Conservation (phyloP, 1,140 invertebrate species). For the Helicoverpa zea region DNA sequence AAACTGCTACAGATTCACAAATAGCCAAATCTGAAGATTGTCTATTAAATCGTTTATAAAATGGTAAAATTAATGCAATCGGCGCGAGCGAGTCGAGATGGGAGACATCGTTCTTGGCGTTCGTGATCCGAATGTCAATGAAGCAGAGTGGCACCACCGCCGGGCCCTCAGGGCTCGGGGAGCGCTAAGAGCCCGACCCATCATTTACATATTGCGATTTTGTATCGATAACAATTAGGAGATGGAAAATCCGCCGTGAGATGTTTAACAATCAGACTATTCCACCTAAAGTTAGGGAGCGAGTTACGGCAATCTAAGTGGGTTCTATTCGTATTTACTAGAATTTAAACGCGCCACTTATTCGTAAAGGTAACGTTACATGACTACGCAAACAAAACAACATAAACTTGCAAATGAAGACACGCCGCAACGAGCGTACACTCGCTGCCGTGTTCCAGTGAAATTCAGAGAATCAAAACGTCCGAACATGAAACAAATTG, state of each 20-base stretch:
- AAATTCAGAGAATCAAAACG: conserved; percentile 81
- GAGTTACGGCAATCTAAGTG: conserved; percentile 27
- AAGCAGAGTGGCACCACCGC: conserved; percentile 69
- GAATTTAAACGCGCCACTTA: conserved; percentile 41
- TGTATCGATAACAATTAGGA: conserved; percentile 78
- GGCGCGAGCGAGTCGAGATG: conserved; percentile 79
- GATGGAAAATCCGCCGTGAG: conserved; percentile 63
- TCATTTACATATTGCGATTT: conserved; percentile 84
- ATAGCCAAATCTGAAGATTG: conserved; percentile 74
- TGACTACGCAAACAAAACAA: conserved; percentile 59
- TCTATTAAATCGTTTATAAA: conserved; percentile 85
- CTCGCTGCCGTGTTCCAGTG: conserved; percentile 59
- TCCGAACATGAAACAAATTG: conserved; percentile 82
- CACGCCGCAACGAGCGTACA: conserved; percentile 65
- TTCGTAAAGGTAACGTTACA: conserved; percentile 52
- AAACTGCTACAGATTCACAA: conserved; percentile 60
- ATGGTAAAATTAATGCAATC: conserved; percentile 85
- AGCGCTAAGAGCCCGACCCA: conserved; percentile 62
- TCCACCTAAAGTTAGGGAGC: conserved; percentile 40
- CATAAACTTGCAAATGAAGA: conserved; percentile 72
- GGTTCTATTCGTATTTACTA: conserved; percentile 46
- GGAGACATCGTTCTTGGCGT: conserved; percentile 79
- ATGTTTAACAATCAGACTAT: conserved; percentile 57
- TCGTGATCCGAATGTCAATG: conserved; percentile 83
- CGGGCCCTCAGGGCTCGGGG: conserved; percentile 60